These are phyloP conservation scores for Cyprinodon diabolis DNA, from an alignment of 2,797 vertebrate genomes.

Conservation along the genomic window DNA sequence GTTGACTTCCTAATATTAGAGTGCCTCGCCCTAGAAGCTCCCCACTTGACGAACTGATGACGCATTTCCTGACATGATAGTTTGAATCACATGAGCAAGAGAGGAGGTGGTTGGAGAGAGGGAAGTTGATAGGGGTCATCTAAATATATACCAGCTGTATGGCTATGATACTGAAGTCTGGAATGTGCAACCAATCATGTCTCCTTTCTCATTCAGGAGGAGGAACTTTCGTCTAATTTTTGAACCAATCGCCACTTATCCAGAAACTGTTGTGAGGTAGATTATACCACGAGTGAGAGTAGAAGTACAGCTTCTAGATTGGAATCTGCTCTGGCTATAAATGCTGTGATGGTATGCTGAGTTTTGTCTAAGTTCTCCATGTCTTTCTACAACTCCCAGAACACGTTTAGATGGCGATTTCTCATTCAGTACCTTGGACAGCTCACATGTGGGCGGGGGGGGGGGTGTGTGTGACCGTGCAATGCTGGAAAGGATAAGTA, in stretches of 20 bases:
- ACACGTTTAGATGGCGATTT: conserved; percentile 36
- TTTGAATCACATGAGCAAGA: conserved; percentile 25
- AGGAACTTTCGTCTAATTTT: conserved; percentile 41
- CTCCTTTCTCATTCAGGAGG: conserved; percentile 48
- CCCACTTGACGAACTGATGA: conserved; percentile 60
- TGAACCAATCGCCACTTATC: conserved; percentile 47
- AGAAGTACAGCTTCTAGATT: conserved; percentile 44
- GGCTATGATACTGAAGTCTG: conserved; percentile 47
- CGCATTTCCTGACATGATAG: conserved; percentile 69
- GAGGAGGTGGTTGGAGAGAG: conserved; percentile 4
- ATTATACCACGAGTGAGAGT: conserved; percentile 16
- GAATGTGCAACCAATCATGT: conserved; percentile 63
- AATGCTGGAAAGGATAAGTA: conserved; percentile 7
- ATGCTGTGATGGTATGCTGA: not conserved
- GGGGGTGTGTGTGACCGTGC: conserved; percentile 47
- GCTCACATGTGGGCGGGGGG: conserved; percentile 62
- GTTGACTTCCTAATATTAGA: conserved; percentile 58
- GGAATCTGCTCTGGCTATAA: not conserved
- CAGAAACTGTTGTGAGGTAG: conserved; percentile 13
- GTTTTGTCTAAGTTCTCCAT: conserved; percentile 25
- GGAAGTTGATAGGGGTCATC: conserved; percentile 3
- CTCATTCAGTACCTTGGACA: conserved; percentile 56
- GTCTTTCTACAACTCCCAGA: conserved; percentile 28
- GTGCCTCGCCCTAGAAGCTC: conserved; percentile 61
- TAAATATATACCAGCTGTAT: conserved; percentile 71